Percentiles rank a stretch among this genome's conserved stretches.
Evolutionary conservation across 2,113 vertebrate species (phyloP).

Genomic region (Xenotilapia caudafasciata): DNA sequence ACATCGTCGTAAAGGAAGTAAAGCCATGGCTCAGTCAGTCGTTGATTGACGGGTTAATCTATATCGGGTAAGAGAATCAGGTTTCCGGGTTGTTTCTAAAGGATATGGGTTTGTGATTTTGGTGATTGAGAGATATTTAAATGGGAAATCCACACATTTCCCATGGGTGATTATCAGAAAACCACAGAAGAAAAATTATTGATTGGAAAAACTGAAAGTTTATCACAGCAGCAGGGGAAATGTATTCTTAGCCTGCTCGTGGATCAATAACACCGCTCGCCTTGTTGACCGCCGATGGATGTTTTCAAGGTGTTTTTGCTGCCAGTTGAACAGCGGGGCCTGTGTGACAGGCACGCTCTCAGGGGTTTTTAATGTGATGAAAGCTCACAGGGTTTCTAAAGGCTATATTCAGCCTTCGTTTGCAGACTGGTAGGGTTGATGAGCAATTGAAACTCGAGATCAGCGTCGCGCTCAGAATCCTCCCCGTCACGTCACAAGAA

Average conservation of each 20-base stretch:
- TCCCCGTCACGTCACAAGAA: neutral
- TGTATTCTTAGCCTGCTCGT: neutral
- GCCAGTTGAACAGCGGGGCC: neutral
- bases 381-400: neutral
- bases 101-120: neutral
- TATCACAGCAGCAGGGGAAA: neutral
- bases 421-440: neutral
- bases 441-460: neutral
- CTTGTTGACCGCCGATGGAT: neutral
- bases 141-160: neutral
- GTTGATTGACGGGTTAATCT: neutral
- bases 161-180: neutral
- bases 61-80: neutral
- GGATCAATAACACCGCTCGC: neutral
- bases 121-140: neutral
- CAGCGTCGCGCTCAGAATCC: neutral
- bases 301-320: neutral
- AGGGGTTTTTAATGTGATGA: neutral
- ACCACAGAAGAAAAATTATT: neutral
- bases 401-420: neutral
- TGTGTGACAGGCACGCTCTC: neutral
- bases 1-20: neutral
- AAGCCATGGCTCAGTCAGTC: neutral
- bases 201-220: neutral
- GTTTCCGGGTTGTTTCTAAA: neutral